Evolutionary conservation across 2,113 vertebrate species (phyloP).

Genomic region (Brienomyrus brachyistius): DNA sequence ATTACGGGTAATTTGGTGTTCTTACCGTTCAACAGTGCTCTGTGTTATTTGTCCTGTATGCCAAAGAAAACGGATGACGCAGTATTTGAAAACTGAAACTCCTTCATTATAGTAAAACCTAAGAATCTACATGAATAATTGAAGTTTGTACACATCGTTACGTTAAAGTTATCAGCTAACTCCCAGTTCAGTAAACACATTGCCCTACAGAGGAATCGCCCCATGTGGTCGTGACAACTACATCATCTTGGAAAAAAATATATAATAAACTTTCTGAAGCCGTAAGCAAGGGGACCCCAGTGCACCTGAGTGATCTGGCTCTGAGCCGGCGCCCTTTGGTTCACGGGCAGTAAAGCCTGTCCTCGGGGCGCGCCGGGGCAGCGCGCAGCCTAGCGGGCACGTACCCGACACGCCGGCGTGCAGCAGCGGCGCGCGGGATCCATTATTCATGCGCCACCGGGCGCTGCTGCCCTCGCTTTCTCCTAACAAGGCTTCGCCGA

Average conservation of each 20-base stretch:
- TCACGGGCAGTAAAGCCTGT: not conserved
- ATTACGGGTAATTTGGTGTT: not conserved
- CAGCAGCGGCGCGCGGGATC: constrained; percentile 28
- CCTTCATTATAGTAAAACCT: not conserved
- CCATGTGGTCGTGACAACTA: not conserved
- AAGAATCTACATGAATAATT: not conserved
- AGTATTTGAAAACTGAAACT: not conserved
- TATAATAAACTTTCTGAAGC: not conserved
- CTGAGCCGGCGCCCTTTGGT: not conserved
- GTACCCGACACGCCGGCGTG: not conserved
- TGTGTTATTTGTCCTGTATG: not conserved
- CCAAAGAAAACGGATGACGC: not conserved
- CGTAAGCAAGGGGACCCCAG: not conserved
- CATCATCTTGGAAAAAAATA: not conserved
- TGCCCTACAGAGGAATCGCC: not conserved
- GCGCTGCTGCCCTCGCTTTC: constrained; percentile 32
- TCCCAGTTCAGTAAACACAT: not conserved
- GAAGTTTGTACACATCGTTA: not conserved
- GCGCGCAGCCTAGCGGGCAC: not conserved
- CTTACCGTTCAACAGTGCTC: not conserved
- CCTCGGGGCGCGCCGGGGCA: not conserved
- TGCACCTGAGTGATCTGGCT: not conserved
- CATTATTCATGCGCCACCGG: constrained; percentile 41
- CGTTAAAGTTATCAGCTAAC: not conserved
- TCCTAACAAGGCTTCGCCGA: constrained; percentile 37